phyloP scores from a whole-genome alignment of 1,140 invertebrate genomes.

The Vollenhovia emeryi region DNA sequence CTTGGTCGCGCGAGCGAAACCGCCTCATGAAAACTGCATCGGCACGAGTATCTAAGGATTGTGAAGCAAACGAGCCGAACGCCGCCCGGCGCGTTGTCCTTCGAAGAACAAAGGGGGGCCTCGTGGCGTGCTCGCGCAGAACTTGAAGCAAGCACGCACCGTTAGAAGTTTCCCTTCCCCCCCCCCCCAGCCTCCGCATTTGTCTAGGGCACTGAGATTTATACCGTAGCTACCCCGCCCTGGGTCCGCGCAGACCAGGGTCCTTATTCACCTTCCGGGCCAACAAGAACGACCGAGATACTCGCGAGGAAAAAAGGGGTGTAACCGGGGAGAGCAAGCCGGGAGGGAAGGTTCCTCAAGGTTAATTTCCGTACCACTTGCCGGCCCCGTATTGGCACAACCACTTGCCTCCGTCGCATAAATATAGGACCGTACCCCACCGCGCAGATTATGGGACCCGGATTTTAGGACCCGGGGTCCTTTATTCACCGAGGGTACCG shows the following conservation, averaged over 20 bases:
- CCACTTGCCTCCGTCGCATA: slow-evolving; percentile 61
- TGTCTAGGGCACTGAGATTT: slow-evolving; percentile 73
- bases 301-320: slow-evolving; percentile 35
- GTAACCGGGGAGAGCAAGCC: neutral
- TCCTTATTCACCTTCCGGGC: slow-evolving; percentile 57
- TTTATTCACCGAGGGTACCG: slow-evolving; percentile 64
- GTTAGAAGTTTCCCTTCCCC: slow-evolving; percentile 38
- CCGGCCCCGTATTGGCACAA: slow-evolving; percentile 63
- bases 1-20: slow-evolving; percentile 5
- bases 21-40: slow-evolving; percentile 34
- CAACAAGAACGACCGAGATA: slow-evolving; percentile 41
- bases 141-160: slow-evolving; percentile 44
- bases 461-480: slow-evolving; percentile 18
- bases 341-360: slow-evolving; percentile 57
- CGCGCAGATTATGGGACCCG: slow-evolving; percentile 11
- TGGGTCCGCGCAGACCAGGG: slow-evolving; percentile 2
- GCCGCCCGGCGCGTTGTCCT: slow-evolving; percentile 40
- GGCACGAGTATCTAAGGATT: slow-evolving; percentile 31
- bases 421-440: slow-evolving; percentile 41
- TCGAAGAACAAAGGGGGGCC: slow-evolving; percentile 65
- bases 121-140: slow-evolving; percentile 26
- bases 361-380: slow-evolving; percentile 72
- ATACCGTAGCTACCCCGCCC: slow-evolving; percentile 66
- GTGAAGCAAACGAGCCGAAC: slow-evolving; percentile 3
- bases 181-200: slow-evolving; percentile 57